Base-by-base conservation (phyloP, 2,888 invertebrate species). In the Heteromurus nitidus region DNA sequence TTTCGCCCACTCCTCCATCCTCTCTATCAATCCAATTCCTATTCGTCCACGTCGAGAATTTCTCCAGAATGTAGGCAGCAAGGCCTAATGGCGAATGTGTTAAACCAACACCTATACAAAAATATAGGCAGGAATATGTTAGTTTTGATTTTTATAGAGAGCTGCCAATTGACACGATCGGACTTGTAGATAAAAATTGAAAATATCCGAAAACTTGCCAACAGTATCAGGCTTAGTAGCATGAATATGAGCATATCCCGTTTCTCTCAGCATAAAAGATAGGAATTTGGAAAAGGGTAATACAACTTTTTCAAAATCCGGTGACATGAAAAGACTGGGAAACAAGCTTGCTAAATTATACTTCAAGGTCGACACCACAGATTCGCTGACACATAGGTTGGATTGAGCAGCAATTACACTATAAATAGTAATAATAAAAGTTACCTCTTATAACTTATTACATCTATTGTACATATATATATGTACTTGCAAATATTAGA, bases 1-100 rank as follows among this genome's bases (percentile, higher is more conserved):
- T 89, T 36, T 88, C 86, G 2, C 89, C 88, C 13, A 91, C 85
- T 13, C 90, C 90, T 26, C 91, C 91, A 85, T 91, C 90, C 7
- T 86, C 82, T 5, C 88, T 84, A 13, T 86, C 74, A 2, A 85
- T 74, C 79, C 88, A 87, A 2, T 85, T 77, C 2, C 55, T 22
- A 79, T 89, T 87, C 0, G 90, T 91, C 93, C 94, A 94, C 0
- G 93, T 92, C 16, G 93, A 93, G 90, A 96, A 96, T 89, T 97
- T 97, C 88, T 98, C 97, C 11, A 98, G 89, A 70, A 97, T 94
- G 88, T 97, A 98, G 0, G 95, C 95, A 0, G 96, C 96, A 79
- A 98, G 89, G 0, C 96, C 97, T 0, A 94, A 92, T 0, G 98
- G 97, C 0, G 94, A 94, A 86, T 95, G 94, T 20, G 50, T 36